Percentiles rank a stretch among this genome's conserved stretches.
phyloP scores from a whole-genome alignment of 2,888 invertebrate genomes.

The Bruchidius siliquastri region DNA sequence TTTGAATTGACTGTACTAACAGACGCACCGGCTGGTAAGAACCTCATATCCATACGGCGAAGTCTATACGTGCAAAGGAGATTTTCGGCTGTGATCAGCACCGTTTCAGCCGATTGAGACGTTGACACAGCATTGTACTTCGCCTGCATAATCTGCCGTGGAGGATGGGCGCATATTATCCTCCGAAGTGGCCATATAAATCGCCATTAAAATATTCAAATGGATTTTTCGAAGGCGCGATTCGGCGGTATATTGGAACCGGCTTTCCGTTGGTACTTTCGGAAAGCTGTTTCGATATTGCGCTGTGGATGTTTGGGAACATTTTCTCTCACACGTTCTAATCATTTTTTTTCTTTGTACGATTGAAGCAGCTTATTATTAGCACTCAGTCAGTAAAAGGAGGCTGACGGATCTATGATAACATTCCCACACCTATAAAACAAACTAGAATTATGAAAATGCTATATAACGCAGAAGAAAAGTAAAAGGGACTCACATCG shows the following conservation, averaged over 20 bases:
- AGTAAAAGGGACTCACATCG: too few relatives aligned
- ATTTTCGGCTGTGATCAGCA: constrained; percentile 38
- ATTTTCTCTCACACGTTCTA: not conserved
- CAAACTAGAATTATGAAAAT: too few relatives aligned
- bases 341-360: not conserved
- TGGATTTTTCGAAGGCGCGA: constrained; percentile 20
- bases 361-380: not conserved
- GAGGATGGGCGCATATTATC: constrained; percentile 21
- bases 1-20: constrained; percentile 14
- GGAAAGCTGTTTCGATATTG: not conserved
- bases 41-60: constrained; percentile 32
- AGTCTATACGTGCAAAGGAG: constrained; percentile 32
- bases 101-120: constrained; percentile 36
- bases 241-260: not conserved
- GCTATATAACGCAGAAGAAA: too few relatives aligned
- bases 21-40: constrained; percentile 13
- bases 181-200: constrained; percentile 24
- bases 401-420: too few relatives aligned
- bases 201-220: constrained; percentile 35
- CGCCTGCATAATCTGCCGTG: constrained; percentile 40
- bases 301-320: not conserved
- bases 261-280: not conserved
- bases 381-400: not conserved
- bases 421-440: too few relatives aligned
- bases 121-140: constrained; percentile 45